Percentiles rank a stretch among this genome's conserved stretches.
phyloP scores from a whole-genome alignment of 2,797 vertebrate genomes.

The Sebastes kiyomatsui region DNA sequence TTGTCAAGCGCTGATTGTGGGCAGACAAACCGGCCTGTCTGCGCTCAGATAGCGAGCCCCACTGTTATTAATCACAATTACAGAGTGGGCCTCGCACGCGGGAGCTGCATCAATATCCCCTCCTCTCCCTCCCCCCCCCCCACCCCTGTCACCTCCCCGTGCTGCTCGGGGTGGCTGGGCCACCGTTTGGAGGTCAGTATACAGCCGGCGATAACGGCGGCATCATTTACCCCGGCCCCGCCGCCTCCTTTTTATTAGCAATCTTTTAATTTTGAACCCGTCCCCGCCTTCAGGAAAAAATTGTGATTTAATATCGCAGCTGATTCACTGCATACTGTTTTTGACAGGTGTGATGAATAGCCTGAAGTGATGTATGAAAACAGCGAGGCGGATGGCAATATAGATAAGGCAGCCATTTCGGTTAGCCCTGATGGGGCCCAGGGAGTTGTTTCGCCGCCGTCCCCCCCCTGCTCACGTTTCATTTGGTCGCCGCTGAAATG shows the following conservation, averaged over 20 bases:
- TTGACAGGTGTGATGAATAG: constrained; percentile 86
- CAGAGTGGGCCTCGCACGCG: constrained; percentile 86
- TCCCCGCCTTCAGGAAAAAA: constrained; percentile 78
- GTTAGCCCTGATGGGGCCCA: constrained; percentile 76
- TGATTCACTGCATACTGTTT: constrained; percentile 84
- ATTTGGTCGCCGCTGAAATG: constrained; percentile 75
- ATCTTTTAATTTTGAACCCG: constrained; percentile 84
- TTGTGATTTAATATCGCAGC: constrained; percentile 85
- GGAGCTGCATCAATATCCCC: constrained; percentile 88
- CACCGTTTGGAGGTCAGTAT: constrained; percentile 82
- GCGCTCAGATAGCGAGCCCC: constrained; percentile 93
- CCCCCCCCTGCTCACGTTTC: constrained; percentile 69
- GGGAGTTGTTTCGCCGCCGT: constrained; percentile 56
- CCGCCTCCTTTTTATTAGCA: constrained; percentile 83
- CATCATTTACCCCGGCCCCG: constrained; percentile 75
- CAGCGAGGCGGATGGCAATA: constrained; percentile 85
- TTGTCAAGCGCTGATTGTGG: constrained; percentile 97
- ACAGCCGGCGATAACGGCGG: constrained; percentile 72
- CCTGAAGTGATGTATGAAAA: constrained; percentile 86
- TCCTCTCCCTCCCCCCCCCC: constrained; percentile 27
- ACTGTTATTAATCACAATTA: constrained; percentile 99
- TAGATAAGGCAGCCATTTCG: constrained; percentile 83
- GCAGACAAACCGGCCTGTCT: constrained; percentile 97
- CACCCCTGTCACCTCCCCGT: constrained; percentile 54
- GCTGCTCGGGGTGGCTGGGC: constrained; percentile 75